phyloP scores from a whole-genome alignment of 2,888 invertebrate species.

The Ernsta delagoae region DNA sequence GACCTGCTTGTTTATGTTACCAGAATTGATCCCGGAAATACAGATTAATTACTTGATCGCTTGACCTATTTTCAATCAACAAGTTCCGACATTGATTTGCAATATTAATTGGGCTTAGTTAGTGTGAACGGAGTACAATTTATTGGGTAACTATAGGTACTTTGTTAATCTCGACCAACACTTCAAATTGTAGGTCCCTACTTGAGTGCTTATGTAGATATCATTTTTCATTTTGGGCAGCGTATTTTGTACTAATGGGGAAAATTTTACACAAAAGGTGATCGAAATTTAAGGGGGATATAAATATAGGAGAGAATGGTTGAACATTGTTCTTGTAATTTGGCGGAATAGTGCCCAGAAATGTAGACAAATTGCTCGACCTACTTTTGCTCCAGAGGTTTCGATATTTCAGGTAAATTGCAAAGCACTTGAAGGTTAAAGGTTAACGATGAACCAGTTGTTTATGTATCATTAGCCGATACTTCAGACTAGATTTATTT shows the following conservation, averaged over 20 bases:
- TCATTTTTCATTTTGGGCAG: not conserved
- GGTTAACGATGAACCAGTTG: not conserved
- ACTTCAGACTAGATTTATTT: too few species aligned
- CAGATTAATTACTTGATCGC: conserved; percentile 4
- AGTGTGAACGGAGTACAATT: not conserved
- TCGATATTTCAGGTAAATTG: not conserved
- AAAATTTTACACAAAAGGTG: not conserved
- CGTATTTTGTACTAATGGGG: too few species aligned
- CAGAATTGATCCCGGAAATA: not conserved
- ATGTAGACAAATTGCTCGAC: not conserved
- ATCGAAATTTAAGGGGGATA: not conserved
- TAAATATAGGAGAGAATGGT: not conserved
- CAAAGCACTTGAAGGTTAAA: not conserved
- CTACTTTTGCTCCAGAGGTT: not conserved
- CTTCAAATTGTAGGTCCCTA: not conserved
- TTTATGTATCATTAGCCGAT: not conserved
- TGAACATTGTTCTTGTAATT: not conserved
- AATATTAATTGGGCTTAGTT: not conserved
- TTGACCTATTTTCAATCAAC: conserved; percentile 14
- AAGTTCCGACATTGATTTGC: not conserved
- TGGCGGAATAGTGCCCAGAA: not conserved
- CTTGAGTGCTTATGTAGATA: not conserved
- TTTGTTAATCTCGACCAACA: too few species aligned
- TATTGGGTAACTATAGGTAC: too few species aligned
- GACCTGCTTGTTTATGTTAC: not conserved